Evolutionary conservation across 2,113 vertebrate genomes (phyloP).

Genomic region (Vulpes vulpes): DNA sequence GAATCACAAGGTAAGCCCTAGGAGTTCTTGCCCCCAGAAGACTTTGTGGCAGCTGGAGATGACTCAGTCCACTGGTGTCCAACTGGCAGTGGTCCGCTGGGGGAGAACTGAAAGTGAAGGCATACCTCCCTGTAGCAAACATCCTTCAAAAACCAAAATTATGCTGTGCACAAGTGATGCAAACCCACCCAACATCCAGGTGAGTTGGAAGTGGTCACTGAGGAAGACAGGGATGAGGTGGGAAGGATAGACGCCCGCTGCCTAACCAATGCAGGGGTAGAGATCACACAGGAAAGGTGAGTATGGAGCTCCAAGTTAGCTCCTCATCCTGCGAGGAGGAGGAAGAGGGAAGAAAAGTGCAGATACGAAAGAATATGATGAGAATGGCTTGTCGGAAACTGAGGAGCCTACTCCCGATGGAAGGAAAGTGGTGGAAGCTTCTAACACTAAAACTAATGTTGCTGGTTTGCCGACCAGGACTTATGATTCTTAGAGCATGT

Average conservation of each 20-base stretch:
- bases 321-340: slow-evolving; percentile 82
- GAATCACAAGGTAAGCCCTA: slow-evolving; percentile 95
- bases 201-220: slow-evolving; percentile 94
- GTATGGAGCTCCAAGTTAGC: slow-evolving; percentile 87
- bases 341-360: slow-evolving; percentile 92
- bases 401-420: slow-evolving; percentile 92
- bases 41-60: slow-evolving; percentile 94
- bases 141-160: slow-evolving; percentile 95
- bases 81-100: slow-evolving; percentile 94
- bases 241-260: slow-evolving; percentile 91
- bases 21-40: slow-evolving; percentile 94
- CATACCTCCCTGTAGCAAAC: slow-evolving; percentile 82
- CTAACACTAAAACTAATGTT: slow-evolving; percentile 87
- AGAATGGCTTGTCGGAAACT: slow-evolving; percentile 92
- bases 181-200: slow-evolving; percentile 94
- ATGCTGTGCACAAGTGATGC: slow-evolving; percentile 85
- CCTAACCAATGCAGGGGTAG: not conserved
- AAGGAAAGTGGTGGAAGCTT: slow-evolving; percentile 90
- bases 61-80: slow-evolving; percentile 94
- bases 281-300: slow-evolving; percentile 84
- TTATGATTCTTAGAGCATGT: slow-evolving; percentile 93
- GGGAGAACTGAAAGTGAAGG: slow-evolving; percentile 93
- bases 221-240: slow-evolving; percentile 94
- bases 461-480: slow-evolving; percentile 93
- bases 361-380: slow-evolving; percentile 95